Evolutionary conservation across 2,888 invertebrate genomes (phyloP).

Genomic region (Drosophila meridiana): DNA sequence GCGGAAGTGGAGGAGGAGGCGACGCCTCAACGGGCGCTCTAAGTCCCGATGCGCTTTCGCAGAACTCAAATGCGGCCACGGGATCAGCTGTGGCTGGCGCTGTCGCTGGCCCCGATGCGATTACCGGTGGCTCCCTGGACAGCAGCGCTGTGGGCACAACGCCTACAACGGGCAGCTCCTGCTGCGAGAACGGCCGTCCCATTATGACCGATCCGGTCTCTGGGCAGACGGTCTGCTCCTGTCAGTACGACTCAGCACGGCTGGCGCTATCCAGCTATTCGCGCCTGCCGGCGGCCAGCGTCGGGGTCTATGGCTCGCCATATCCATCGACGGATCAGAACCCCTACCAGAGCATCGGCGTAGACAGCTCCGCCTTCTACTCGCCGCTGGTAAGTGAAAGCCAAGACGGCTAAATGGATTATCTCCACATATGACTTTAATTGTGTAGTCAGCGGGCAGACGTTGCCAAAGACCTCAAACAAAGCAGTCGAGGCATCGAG

Average conservation of each 20-base stretch:
- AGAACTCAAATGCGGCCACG: slow-evolving; percentile 83
- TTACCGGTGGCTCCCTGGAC: slow-evolving; percentile 69
- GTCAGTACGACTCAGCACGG: slow-evolving; percentile 96
- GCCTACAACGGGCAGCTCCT: slow-evolving; percentile 85
- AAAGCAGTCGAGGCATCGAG: background rate
- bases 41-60: slow-evolving; percentile 85
- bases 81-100: slow-evolving; percentile 56
- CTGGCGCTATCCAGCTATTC: slow-evolving; percentile 93
- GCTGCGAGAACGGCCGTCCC: slow-evolving; percentile 96
- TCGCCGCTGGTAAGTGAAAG: slow-evolving; percentile 94
- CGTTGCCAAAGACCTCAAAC: slow-evolving; percentile 25
- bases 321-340: slow-evolving; percentile 96
- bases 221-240: slow-evolving; percentile 96
- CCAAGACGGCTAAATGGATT: slow-evolving; percentile 72
- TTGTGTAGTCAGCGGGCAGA: slow-evolving; percentile 73
- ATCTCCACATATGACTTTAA: slow-evolving; percentile 83
- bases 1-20: slow-evolving; percentile 72
- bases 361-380: slow-evolving; percentile 97
- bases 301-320: slow-evolving; percentile 93
- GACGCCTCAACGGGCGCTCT: slow-evolving; percentile 82
- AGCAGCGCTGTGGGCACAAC: slow-evolving; percentile 69
- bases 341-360: slow-evolving; percentile 96
- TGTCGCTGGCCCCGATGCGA: slow-evolving; percentile 42
- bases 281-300: slow-evolving; percentile 91
- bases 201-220: slow-evolving; percentile 97